These are phyloP conservation scores for Cephus cinctus DNA, from an alignment of 1,140 invertebrate genomes.

Conservation along the genomic window DNA sequence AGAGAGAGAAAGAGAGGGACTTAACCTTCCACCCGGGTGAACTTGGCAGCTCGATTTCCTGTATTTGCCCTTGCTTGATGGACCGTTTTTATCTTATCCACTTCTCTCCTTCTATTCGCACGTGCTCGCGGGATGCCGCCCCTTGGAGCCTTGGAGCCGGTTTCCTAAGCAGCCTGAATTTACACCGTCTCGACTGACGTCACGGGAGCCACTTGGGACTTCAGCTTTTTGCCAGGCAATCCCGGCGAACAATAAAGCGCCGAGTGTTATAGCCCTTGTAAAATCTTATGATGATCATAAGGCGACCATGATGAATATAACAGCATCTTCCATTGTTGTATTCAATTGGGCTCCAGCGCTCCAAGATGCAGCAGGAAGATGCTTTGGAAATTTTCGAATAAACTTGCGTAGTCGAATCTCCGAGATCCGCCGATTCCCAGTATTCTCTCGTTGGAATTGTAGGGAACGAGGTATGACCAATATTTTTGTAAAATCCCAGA, in stretches of 20 bases:
- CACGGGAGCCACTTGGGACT: neutral
- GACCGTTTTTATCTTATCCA: neutral
- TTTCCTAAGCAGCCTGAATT: constrained; percentile 19
- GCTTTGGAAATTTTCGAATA: too few relatives aligned
- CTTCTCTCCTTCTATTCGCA: neutral
- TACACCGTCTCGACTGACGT: constrained; percentile 13
- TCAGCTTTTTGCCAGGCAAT: constrained; percentile 2
- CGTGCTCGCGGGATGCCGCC: too few relatives aligned
- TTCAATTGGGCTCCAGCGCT: too few relatives aligned
- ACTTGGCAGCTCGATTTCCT: too few relatives aligned
- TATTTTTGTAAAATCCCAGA: too few relatives aligned
- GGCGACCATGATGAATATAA: constrained; percentile 40
- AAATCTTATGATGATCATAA: constrained; percentile 47
- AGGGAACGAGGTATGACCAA: too few relatives aligned
- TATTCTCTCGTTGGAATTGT: too few relatives aligned
- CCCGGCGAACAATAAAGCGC: constrained; percentile 31
- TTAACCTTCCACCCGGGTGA: too few relatives aligned
- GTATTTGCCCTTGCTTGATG: too few relatives aligned
- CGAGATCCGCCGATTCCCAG: constrained; percentile 9
- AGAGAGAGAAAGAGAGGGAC: neutral
- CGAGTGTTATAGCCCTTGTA: constrained; percentile 37
- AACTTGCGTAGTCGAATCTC: constrained; percentile 15
- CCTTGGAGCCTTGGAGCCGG: neutral
- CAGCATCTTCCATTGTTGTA: constrained; percentile 16
- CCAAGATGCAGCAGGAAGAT: too few relatives aligned